phyloP scores from a whole-genome alignment of 1,140 invertebrate genomes.

The Drosophila nigrodunni region DNA sequence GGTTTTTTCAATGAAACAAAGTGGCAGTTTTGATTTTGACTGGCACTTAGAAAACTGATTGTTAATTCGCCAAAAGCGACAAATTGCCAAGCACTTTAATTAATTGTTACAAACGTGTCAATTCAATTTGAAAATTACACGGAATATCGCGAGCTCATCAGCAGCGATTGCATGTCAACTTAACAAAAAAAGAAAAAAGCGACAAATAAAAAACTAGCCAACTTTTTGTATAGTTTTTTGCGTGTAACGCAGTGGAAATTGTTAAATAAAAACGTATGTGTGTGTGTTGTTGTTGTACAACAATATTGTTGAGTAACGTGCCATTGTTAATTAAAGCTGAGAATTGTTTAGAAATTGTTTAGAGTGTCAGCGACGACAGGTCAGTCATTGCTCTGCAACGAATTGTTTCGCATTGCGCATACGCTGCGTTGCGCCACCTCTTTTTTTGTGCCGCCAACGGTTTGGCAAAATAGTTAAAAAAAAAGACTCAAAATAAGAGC shows the following conservation, averaged over 20 bases:
- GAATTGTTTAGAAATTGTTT: constrained; percentile 36
- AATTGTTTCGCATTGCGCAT: constrained; percentile 13
- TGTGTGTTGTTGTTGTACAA: constrained; percentile 9
- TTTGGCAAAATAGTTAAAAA: background rate
- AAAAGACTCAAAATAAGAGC: background rate
- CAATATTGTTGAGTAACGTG: constrained; percentile 45
- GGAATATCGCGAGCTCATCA: constrained; percentile 58
- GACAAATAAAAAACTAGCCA: background rate
- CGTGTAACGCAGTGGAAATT: constrained; percentile 43
- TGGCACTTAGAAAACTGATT: constrained; percentile 6
- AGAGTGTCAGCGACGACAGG: constrained; percentile 10
- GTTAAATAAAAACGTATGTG: constrained; percentile 28
- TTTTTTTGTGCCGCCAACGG: background rate
- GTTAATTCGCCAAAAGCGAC: constrained; percentile 47
- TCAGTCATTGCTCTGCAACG: constrained; percentile 34
- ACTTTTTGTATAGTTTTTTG: constrained; percentile 31
- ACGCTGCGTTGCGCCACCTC: constrained; percentile 10
- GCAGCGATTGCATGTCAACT: constrained; percentile 56
- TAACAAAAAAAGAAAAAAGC: constrained; percentile 16
- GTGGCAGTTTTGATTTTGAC: constrained; percentile 22
- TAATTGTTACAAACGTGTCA: constrained; percentile 61
- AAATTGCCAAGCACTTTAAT: constrained; percentile 61
- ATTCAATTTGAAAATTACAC: constrained; percentile 46
- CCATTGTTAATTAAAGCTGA: constrained; percentile 58
- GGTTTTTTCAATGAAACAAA: background rate